Conservation (phyloP, 2,113 vertebrate species). For the Calonectris borealis region DNA sequence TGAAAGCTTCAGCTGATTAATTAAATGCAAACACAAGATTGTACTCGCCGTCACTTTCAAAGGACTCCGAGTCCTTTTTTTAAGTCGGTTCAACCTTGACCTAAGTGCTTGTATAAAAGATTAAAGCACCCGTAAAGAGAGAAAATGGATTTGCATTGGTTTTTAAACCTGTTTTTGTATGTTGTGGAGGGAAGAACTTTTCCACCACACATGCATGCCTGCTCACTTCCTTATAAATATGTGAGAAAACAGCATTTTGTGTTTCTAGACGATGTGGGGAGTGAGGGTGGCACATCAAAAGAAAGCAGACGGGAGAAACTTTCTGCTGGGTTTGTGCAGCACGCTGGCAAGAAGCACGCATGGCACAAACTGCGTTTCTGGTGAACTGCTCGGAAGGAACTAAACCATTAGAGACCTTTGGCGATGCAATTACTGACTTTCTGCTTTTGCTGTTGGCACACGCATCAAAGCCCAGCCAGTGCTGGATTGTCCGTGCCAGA, state of each 20-base stretch:
- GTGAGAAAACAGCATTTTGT: not conserved
- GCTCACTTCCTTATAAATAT: accelerated
- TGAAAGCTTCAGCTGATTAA: constrained; percentile 48
- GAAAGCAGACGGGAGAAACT: not conserved
- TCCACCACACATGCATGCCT: accelerated
- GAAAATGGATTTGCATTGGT: not conserved
- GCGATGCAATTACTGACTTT: not conserved
- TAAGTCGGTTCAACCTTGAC: constrained; percentile 40
- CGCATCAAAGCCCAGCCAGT: not conserved
- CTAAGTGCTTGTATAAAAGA: not conserved
- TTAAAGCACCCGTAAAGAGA: not conserved
- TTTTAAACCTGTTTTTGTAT: not conserved
- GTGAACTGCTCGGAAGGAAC: not conserved
- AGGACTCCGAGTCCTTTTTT: not conserved
- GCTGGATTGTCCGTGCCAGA: accelerated
- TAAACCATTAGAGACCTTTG: not conserved
- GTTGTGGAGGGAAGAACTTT: not conserved
- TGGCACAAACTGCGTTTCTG: not conserved
- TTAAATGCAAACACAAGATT: constrained; percentile 59
- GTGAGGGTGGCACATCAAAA: accelerated
- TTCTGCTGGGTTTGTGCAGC: not conserved
- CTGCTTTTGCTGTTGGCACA: not conserved
- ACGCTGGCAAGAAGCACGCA: accelerated
- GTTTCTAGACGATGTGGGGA: not conserved
- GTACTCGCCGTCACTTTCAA: not conserved